Evolutionary conservation across 2,113 vertebrate species (phyloP), one percentile per base, ranked within the genome.

Genomic region (Brachyhypopomus occidentalis): DNA sequence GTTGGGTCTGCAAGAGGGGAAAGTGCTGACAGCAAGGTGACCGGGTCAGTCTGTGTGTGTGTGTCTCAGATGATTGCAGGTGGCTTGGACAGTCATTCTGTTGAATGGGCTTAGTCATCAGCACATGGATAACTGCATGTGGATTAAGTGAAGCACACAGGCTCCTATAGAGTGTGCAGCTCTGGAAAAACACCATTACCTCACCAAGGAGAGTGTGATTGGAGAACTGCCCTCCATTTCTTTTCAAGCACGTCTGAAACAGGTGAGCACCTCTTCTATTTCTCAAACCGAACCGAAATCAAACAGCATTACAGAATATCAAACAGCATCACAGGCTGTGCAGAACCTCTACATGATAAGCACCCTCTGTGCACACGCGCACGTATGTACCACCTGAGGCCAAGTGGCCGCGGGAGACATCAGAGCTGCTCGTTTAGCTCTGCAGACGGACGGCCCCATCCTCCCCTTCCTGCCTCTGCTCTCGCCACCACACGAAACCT

Each of bases 1-100:
- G 17, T 58, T 22, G 72, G 5, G 1, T 75, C 34, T 9, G n/a
- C 36, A 4, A 70, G 75, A 66, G 66, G 58, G 25, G 48, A 73
- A 27, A 73, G n/a, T 25, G 66, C 66, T 77, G 80, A 82, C 23
- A 82, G 45, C 41, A 71, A 71, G 66, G 27, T 72, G 69, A 67
- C 60, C 59, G 72, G 30, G 70, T 83, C 45, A 71, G 16, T 58
- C 30, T 59, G 27, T 48, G 79, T 74, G 27, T 67, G 81, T 67
- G 71, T 38, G 25, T 25, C 38, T 41, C 12, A 30, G 20, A n/a
- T 20, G 72, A 45, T 2, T n/a, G 73, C 27, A 36, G 58, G 14
- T n/a, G 64, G 60, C 60, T 64, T 67, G 64, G 64, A 67, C 64
- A 67, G 64, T 16, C 66, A 12, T 20, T 41, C 36, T 20, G 34